Base-by-base conservation (phyloP, 2,797 vertebrate genomes). In the Poliocrania exsul region DNA sequence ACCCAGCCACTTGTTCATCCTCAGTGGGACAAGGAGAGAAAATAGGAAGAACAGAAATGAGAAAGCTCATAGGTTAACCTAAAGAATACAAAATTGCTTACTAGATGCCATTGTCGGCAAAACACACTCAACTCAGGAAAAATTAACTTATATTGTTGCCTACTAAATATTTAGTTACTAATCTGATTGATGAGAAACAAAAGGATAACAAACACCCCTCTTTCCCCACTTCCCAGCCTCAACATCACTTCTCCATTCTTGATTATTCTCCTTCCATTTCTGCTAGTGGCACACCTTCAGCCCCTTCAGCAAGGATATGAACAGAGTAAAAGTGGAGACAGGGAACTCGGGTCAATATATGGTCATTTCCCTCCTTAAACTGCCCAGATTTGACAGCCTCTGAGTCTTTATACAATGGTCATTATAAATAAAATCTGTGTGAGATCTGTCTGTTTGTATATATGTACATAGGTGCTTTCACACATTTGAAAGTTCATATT, bases 261-360 rank as follows among this genome's bases (percentile, higher is more conserved):
- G 0, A 35, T 47, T 84, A 28, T 10, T 60, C 17, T 64, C 8
- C 5, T 60, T 26, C 29, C 16, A 49, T 11, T 10, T 6, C 37
- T 53, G 12, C 23, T 53, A 15, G 16, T 1, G 2, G 3, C 0
- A 4, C 16, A 25, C 4, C n/a, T 81, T 64, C 61, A 65, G 5
- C 7, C 11, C 2, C 24, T 42, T 38, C 37, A 46, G 6, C 5
- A 2, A 88, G 16, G 3, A 64, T 20, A 21, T 0, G 1, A 15
- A 11, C 14, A 81, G 29, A 54, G 17, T 29, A 70, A 77, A 80
- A 18, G 9, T 15, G 2, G 35, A 14, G 11, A 15, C 5, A 40
- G 10, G 12, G 4, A 44, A 1, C 33, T 28, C 26, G 3, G 5
- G 13, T 60, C 50, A 64, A 13, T 5, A 40, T 13, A 11, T 11